Percentiles rank a stretch among this genome's conserved stretches.
Evolutionary conservation across 2,113 vertebrate species (phyloP).

Genomic region (Prionailurus bengalensis): DNA sequence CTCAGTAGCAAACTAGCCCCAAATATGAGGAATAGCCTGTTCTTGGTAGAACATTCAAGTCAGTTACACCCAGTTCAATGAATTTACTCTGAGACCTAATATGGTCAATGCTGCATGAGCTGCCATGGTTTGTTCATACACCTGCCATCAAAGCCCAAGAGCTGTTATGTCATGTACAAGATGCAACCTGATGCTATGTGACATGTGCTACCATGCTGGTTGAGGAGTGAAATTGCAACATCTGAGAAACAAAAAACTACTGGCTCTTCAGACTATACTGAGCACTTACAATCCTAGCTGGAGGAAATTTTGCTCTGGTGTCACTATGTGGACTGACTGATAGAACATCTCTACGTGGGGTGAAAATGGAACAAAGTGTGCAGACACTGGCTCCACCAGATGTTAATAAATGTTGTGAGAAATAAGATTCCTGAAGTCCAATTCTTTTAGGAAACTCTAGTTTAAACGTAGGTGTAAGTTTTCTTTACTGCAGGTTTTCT

Average conservation of each 20-base stretch:
- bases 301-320: neutral
- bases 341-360: neutral
- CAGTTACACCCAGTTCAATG: neutral
- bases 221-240: neutral
- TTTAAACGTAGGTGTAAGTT: neutral
- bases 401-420: neutral
- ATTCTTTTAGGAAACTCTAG: neutral
- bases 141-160: neutral
- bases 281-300: neutral
- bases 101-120: neutral
- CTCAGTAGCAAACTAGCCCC: neutral
- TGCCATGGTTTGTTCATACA: neutral
- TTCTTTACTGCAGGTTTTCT: neutral
- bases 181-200: neutral
- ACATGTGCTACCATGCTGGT: neutral
- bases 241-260: neutral
- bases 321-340: neutral
- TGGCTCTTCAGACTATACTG: neutral
- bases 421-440: neutral
- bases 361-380: neutral
- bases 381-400: neutral
- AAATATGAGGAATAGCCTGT: neutral
- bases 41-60: constrained; percentile 5
- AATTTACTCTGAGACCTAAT: neutral
- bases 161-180: neutral